Evolutionary conservation across 2,888 invertebrate genomes (phyloP), one percentile per base, ranked within the genome.

Genomic region (Ethmia dodecea): DNA sequence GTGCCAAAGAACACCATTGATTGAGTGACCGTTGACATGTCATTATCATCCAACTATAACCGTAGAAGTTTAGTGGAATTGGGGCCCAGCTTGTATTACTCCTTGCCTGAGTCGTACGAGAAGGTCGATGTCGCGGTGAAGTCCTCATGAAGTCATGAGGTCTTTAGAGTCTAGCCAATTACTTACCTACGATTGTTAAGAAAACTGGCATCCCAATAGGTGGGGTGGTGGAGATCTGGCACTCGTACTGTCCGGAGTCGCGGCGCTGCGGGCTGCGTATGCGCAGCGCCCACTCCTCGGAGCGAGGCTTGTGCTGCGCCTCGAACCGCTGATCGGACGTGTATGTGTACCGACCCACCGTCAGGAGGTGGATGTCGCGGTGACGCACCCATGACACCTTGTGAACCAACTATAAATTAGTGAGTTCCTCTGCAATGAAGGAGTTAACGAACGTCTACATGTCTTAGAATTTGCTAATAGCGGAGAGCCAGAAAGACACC

Each of bases 341-440:
- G 72, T 96, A 96, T 33, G 96, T 96, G 79, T 95, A 96, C 25
- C 93, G 90, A 13, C 96, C 96, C 51, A 96, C 94, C 2, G 96
- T 96, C 55, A 96, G 88, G 61, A 96, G 83, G 78, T 96, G 96
- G 54, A 96, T 94, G 80, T 96, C 96, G 43, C 95, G 90, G 78
- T 96, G 95, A 34, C 96, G 90, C 33, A 96, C 94, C 96, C 96
- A 96, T 50, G 95, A 96, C 52, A 96, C 96, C 93, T 96, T 33
- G 3, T n/a, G n/a, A n/a, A n/a, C n/a, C n/a, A n/a, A n/a, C n/a
- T n/a, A n/a, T n/a, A n/a, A n/a, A n/a, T n/a, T n/a, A n/a, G n/a
- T n/a, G n/a, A n/a, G n/a, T n/a, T n/a, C n/a, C n/a, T n/a, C n/a
- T n/a, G n/a, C n/a, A n/a, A n/a, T n/a, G n/a, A n/a, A n/a, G n/a